phyloP scores from a whole-genome alignment of 2,888 invertebrate genomes.

The Dolichopus griseipennis region DNA sequence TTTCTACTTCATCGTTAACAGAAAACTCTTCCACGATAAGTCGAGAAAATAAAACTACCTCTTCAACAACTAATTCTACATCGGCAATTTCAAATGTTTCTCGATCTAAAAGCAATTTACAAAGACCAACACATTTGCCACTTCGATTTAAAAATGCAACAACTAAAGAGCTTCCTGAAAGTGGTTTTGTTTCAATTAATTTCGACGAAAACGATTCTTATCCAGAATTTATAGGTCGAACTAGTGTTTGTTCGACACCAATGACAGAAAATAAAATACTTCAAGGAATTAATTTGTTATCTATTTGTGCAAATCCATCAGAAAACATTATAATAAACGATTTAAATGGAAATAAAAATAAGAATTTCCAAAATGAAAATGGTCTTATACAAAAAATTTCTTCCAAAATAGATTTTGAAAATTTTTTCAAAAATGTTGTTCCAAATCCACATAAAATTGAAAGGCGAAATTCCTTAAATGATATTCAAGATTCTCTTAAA shows the following conservation, averaged over 20 bases:
- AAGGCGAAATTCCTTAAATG: conserved; percentile 50
- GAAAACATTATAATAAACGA: conserved; percentile 26
- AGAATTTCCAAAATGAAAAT: conserved; percentile 27
- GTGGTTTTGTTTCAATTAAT: conserved; percentile 44
- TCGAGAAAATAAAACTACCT: conserved; percentile 18
- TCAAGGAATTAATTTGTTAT: conserved; percentile 63
- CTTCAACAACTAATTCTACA: conserved; percentile 12
- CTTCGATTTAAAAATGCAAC: conserved; percentile 47
- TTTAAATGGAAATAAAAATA: conserved; percentile 19
- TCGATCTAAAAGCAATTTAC: conserved; percentile 28
- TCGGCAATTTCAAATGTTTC: conserved; percentile 15
- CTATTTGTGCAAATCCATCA: conserved; percentile 61
- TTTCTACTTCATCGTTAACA: neutral
- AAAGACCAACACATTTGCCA: conserved; percentile 52
- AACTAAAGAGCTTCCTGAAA: conserved; percentile 40
- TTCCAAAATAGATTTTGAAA: conserved; percentile 36
- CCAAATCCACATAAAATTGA: conserved; percentile 36
- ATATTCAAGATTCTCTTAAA: conserved; percentile 54
- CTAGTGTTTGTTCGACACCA: conserved; percentile 70
- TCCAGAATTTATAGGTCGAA: conserved; percentile 57
- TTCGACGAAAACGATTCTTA: conserved; percentile 49
- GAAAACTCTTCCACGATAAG: conserved; percentile 20
- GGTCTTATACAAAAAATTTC: conserved; percentile 7
- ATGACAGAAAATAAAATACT: conserved; percentile 67
- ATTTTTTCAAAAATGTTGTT: conserved; percentile 38